phyloP scores from a whole-genome alignment of 2,113 vertebrate genomes.

The Mesocricetus auratus region DNA sequence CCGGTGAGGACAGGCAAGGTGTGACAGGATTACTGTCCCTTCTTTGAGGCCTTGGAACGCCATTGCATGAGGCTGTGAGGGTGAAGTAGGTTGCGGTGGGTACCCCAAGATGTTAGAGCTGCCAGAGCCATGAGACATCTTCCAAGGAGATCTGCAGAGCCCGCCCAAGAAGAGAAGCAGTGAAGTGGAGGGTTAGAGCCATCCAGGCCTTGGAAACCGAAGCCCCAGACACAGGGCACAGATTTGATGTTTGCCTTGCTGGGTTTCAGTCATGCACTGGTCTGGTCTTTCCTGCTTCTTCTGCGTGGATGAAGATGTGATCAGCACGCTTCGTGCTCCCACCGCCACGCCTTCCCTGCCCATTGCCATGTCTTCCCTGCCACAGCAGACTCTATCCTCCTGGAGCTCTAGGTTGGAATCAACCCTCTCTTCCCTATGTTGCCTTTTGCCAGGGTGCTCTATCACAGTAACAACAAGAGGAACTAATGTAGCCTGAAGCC shows the following conservation, averaged over 20 bases:
- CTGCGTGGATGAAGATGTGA: background rate
- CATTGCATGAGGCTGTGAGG: background rate
- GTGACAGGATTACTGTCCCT: background rate
- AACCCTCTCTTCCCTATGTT: background rate
- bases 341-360: background rate
- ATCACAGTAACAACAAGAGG: background rate
- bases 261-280: background rate
- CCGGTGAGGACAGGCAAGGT: background rate
- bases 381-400: background rate
- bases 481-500: background rate
- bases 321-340: background rate
- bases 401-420: background rate
- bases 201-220: background rate
- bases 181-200: background rate
- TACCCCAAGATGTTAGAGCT: background rate
- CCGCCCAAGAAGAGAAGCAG: background rate
- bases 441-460: background rate
- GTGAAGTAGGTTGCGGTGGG: too few relatives aligned
- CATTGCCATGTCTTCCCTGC: background rate
- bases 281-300: background rate
- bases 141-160: background rate
- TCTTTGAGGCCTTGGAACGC: background rate
- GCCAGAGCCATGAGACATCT: background rate
- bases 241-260: background rate
- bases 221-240: background rate